Evolutionary conservation across 2,797 vertebrate genomes (phyloP).

Genomic region (Mormyrops attenuatus): DNA sequence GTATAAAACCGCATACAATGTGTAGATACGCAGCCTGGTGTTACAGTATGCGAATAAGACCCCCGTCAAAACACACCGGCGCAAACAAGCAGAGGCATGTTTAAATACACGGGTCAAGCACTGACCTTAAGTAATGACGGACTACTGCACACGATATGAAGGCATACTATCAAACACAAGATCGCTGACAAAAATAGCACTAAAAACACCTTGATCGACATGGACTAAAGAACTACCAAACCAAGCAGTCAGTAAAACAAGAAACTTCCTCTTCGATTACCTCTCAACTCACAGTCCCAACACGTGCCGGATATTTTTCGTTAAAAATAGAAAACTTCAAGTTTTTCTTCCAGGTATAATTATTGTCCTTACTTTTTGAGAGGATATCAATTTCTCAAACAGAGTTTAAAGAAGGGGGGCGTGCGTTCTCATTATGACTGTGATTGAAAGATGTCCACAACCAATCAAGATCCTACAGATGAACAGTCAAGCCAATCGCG

Average conservation of each 20-base stretch:
- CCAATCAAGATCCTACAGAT: slow-evolving; percentile 41
- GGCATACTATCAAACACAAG: neutral
- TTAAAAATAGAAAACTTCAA: neutral
- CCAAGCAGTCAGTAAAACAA: neutral
- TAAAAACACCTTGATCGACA: slow-evolving; percentile 47
- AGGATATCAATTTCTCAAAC: slow-evolving; percentile 50
- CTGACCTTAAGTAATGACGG: neutral
- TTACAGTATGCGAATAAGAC: neutral
- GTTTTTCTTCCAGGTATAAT: slow-evolving; percentile 2
- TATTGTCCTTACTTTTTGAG: slow-evolving; percentile 30
- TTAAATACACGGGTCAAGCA: neutral
- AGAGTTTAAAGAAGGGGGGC: slow-evolving; percentile 49
- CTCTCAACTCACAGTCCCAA: slow-evolving; percentile 42
- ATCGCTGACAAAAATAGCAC: slow-evolving; percentile 45
- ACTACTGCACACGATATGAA: neutral
- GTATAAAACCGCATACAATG: neutral
- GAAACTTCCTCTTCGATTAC: neutral
- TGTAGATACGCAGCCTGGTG: neutral
- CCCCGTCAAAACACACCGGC: neutral
- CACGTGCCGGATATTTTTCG: neutral
- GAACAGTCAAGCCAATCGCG: slow-evolving; percentile 38
- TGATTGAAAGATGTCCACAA: neutral
- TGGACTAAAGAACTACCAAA: slow-evolving; percentile 11
- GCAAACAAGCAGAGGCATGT: neutral
- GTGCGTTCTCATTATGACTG: slow-evolving; percentile 33